Evolutionary conservation across 37 sponge, comb jelly and placozoan species (phyloP).

Genomic region (Aphrocallistes beatrix): DNA sequence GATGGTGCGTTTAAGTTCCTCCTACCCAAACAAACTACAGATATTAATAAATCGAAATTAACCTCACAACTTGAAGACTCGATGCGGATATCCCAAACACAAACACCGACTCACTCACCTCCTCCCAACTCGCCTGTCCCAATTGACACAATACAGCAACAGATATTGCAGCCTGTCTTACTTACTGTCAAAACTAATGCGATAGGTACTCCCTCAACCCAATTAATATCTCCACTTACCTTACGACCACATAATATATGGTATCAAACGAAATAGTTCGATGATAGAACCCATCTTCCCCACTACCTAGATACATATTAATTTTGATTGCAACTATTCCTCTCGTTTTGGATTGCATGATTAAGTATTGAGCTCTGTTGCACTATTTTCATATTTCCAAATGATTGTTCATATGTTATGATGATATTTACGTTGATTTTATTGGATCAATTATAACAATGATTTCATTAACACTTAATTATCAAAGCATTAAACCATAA

Average conservation of each 20-base stretch:
- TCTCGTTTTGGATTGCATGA: conserved; percentile 1
- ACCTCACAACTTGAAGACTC: not conserved
- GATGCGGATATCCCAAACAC: not conserved
- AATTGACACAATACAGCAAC: not conserved
- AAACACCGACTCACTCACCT: not conserved
- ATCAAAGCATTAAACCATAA: too few relatives aligned
- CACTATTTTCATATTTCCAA: too few relatives aligned
- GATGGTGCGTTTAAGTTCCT: not conserved
- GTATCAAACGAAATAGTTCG: not conserved
- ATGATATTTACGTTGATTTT: too few relatives aligned
- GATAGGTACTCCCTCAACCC: too few relatives aligned
- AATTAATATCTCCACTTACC: not conserved
- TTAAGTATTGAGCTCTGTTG: too few relatives aligned
- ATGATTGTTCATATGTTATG: too few relatives aligned
- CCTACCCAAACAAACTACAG: not conserved
- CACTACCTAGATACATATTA: too few relatives aligned
- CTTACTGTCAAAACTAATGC: not conserved
- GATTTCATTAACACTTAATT: too few relatives aligned
- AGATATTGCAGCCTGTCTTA: not conserved
- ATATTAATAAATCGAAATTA: not conserved
- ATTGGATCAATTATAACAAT: too few relatives aligned
- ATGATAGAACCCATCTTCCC: not conserved
- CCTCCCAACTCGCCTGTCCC: not conserved
- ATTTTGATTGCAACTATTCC: not conserved
- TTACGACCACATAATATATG: conserved; percentile 4